These are phyloP conservation scores for Anas platyrhynchos DNA, from an alignment of 2,113 vertebrate species.

Conservation along the genomic window DNA sequence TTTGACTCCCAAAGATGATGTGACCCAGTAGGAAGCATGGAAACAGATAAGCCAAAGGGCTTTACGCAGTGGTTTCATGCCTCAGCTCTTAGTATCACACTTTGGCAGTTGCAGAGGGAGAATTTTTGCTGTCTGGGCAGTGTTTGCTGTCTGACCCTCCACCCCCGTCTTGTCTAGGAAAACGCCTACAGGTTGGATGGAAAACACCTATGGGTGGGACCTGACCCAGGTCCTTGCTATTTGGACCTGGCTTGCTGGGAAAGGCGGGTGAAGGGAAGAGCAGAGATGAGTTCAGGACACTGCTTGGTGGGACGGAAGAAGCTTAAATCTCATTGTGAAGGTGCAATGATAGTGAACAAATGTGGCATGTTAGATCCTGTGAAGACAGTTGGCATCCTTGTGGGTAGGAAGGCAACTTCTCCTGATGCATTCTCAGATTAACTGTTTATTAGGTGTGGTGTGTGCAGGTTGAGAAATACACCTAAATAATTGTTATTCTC, in stretches of 20 bases:
- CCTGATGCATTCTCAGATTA: neutral
- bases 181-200: neutral
- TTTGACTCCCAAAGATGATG: neutral
- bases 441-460: neutral
- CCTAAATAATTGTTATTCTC: neutral
- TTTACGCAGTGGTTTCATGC: neutral
- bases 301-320: neutral
- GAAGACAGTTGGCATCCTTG: neutral
- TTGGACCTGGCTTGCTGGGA: neutral
- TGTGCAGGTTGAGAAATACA: neutral
- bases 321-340: neutral
- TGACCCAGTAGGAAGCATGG: neutral
- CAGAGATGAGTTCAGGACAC: neutral
- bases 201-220: neutral
- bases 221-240: neutral
- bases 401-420: neutral
- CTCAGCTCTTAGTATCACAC: neutral
- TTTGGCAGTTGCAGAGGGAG: neutral
- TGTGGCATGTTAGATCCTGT: rapidly evolving
- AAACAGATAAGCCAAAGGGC: neutral
- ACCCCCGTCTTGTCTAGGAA: neutral
- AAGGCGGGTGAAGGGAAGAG: neutral
- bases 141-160: neutral
- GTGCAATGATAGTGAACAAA: neutral
- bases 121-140: neutral